Conservation (phyloP, 1,140 invertebrate genomes). For the Eumaeus atala region DNA sequence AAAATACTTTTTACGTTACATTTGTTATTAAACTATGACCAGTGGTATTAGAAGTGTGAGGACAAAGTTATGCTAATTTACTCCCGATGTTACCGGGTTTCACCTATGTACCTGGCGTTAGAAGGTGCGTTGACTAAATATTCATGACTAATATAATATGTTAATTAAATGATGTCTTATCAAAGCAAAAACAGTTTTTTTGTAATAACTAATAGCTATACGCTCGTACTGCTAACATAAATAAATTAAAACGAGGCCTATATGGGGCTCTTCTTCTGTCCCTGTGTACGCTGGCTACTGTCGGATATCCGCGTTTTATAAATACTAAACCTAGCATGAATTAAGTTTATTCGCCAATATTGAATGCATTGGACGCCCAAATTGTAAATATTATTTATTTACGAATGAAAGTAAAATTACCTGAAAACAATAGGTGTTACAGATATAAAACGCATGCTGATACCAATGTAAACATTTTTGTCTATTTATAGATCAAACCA, state of each 20-base stretch:
- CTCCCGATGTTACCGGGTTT: slow-evolving; percentile 63
- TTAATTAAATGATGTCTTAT: slow-evolving; percentile 13
- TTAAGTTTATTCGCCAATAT: not conserved
- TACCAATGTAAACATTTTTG: not conserved
- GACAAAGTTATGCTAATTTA: slow-evolving; percentile 68
- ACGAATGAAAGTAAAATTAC: too few relatives aligned
- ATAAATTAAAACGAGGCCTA: slow-evolving; percentile 42
- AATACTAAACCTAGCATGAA: not conserved
- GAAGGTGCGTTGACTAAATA: slow-evolving; percentile 52
- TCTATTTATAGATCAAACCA: not conserved
- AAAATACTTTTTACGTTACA: slow-evolving; percentile 29
- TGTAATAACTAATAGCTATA: slow-evolving; percentile 32
- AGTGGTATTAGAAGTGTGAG: slow-evolving; percentile 55
- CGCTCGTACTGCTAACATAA: slow-evolving; percentile 32
- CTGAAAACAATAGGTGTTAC: not conserved
- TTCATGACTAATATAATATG: slow-evolving; percentile 21
- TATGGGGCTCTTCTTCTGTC: slow-evolving; percentile 41
- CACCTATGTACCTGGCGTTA: slow-evolving; percentile 61
- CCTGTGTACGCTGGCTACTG: slow-evolving; percentile 25
- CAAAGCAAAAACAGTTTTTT: slow-evolving; percentile 19
- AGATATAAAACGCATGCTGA: not conserved
- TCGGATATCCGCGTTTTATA: slow-evolving; percentile 36
- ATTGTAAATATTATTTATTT: not conserved
- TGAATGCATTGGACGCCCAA: not conserved
- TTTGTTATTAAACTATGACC: slow-evolving; percentile 44